phyloP scores from a whole-genome alignment of 2,888 invertebrate species.

The Gibbula magus region DNA sequence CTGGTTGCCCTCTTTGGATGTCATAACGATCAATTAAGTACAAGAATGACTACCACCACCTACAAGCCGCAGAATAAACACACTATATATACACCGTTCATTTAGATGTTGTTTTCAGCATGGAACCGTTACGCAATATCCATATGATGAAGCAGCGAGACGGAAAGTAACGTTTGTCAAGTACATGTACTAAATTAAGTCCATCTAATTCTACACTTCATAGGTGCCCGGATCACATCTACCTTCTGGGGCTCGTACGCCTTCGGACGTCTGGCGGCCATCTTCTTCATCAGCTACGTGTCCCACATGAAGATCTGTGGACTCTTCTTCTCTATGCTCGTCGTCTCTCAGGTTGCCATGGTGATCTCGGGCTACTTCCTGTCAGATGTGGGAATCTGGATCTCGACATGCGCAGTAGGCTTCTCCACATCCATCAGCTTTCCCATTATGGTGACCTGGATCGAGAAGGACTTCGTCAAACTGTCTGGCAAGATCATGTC shows the following conservation, averaged over 20 bases:
- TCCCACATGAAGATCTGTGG: neutral
- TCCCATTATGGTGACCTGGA: slow-evolving; percentile 16
- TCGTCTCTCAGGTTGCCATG: slow-evolving; percentile 8
- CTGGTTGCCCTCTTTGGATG: too few species aligned
- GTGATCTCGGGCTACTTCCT: neutral
- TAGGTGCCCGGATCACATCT: neutral
- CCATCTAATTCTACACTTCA: too few species aligned
- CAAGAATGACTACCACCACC: too few species aligned
- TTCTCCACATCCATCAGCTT: slow-evolving; percentile 2
- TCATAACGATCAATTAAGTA: too few species aligned
- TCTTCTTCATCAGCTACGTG: slow-evolving; percentile 3
- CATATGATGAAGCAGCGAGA: too few species aligned
- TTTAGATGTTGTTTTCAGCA: too few species aligned
- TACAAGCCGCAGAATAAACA: too few species aligned
- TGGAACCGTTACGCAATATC: too few species aligned
- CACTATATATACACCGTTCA: too few species aligned
- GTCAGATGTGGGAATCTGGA: slow-evolving; percentile 7
- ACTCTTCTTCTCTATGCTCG: neutral
- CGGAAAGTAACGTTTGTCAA: too few species aligned
- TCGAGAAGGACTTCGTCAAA: slow-evolving; percentile 16
- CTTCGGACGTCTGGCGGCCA: neutral
- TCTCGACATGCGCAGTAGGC: neutral
- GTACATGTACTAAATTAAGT: too few species aligned
- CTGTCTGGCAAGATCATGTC: slow-evolving; percentile 17
- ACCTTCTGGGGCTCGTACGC: neutral